Base-by-base conservation (phyloP, 1,140 invertebrate species). In the Leguminivora glycinivorella region DNA sequence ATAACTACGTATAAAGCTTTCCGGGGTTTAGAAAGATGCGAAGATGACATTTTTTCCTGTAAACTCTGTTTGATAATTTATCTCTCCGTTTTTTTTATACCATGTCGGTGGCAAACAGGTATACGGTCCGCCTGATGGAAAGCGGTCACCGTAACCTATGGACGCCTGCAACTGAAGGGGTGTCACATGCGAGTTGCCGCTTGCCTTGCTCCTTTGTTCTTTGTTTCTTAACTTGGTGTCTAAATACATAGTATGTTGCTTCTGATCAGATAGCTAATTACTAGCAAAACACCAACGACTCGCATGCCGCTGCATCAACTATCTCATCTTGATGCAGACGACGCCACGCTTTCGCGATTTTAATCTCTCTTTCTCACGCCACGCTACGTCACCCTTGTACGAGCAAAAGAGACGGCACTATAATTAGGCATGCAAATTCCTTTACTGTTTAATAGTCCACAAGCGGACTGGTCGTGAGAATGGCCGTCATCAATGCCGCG, bases 401-500 rank as follows among this genome's bases (percentile, higher is more conserved):
- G n/a, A n/a, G n/a, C n/a, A 73, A 81, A 4, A 72, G 74, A 74
- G 77, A 75, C 63, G 66, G 72, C 24, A 67, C 24, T 56, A 72
- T 56, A 69, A 79, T 81, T 80, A 82, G 78, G 73, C 70, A 80
- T 78, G 76, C 74, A 78, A 82, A 85, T 85, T 83, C 82, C 80
- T 75, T 73, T 75, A 79, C 76, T 79, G 78, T 78, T 84, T 85
- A 84, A 78, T 78, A 85, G 79, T 84, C 82, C 31, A 76, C 71
- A 72, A 77, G 73, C 76, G 78, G 75, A 76, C 73, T 74, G 74
- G 67, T 75, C 82, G 85, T 85, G 85, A 83, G 83, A 87, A 84
- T 83, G 80, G 10, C 82, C 73, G 70, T 38, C 63, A 60, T 69
- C 78, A 73, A 73, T 72, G 74, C 74, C 72, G 81, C 80, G 75